These are phyloP conservation scores for Sanderia malayensis DNA, from an alignment of 30 jellyfish, hydroid and myxozoan species.

Conservation along the genomic window DNA sequence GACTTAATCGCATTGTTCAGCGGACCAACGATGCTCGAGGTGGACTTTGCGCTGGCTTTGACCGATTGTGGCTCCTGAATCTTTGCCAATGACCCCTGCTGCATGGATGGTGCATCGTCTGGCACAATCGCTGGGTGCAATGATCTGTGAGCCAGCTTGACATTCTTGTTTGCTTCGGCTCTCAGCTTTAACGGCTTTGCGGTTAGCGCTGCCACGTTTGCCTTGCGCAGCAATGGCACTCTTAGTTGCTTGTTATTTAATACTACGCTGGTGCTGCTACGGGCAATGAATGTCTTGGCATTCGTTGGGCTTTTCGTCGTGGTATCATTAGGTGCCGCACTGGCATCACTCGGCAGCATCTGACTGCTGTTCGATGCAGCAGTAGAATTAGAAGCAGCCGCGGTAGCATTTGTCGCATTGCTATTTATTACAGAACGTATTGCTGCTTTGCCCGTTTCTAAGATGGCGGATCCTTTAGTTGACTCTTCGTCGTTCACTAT, in stretches of 20 bases:
- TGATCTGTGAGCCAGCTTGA: constrained; percentile 11
- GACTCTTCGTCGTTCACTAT: constrained; percentile 45
- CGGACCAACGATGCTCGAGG: constrained; percentile 31
- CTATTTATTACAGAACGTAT: constrained; percentile 28
- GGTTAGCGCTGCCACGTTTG: neutral
- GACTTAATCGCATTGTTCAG: constrained; percentile 54
- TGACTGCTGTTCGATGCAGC: neutral
- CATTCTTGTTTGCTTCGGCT: constrained; percentile 19
- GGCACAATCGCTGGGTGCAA: constrained; percentile 10
- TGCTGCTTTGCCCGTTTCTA: constrained; percentile 60
- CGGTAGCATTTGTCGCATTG: constrained; percentile 8
- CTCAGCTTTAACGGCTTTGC: constrained; percentile 4
- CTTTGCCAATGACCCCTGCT: constrained; percentile 38
- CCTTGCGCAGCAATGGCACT: neutral
- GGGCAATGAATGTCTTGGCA: constrained; percentile 12
- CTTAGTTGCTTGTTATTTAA: neutral
- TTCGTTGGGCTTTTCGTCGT: neutral
- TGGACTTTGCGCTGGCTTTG: constrained; percentile 47
- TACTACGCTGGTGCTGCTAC: neutral
- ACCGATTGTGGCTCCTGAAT: constrained; percentile 30
- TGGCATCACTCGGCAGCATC: neutral
- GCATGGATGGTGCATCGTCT: constrained; percentile 57
- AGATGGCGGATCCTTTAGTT: constrained; percentile 28
- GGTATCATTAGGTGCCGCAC: neutral
- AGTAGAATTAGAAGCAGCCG: neutral